Evolutionary conservation across 64 coral and sea anemone genomes (phyloP).

Genomic region (Stylophora pistillata): DNA sequence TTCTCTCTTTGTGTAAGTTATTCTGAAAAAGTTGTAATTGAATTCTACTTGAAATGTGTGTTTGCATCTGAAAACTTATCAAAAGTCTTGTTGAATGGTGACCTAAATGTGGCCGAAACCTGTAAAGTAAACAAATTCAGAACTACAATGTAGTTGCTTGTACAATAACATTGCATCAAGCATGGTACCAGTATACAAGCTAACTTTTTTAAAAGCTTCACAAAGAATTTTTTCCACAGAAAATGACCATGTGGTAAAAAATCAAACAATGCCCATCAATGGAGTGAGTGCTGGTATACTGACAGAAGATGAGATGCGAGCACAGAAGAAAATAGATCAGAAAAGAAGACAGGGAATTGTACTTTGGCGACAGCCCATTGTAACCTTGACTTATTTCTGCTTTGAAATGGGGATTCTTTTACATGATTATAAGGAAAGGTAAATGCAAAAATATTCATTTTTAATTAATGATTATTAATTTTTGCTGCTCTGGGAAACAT

Average conservation of each 20-base stretch:
- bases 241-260: not conserved
- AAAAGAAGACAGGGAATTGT: conserved; percentile 87
- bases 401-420: conserved; percentile 86
- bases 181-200: no score
- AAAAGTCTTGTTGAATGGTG: no score
- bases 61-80: no score
- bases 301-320: conserved; percentile 63
- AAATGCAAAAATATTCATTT: not conserved
- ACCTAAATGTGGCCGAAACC: no score
- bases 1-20: no score
- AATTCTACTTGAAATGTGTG: no score
- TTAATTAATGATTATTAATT: not conserved
- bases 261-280: not conserved
- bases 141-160: no score
- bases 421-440: conserved; percentile 89
- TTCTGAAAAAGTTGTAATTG: no score
- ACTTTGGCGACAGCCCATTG: conserved; percentile 77
- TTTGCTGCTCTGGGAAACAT: not conserved
- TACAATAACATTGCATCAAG: no score
- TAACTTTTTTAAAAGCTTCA: not conserved
- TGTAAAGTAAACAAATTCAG: no score
- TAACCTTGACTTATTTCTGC: conserved; percentile 83
- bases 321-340: conserved; percentile 82
- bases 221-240: not conserved
- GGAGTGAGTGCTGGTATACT: not conserved